Evolutionary conservation across 2,888 invertebrate genomes (phyloP), one percentile per base, ranked within the genome.

Genomic region (Cerastoderma edule): DNA sequence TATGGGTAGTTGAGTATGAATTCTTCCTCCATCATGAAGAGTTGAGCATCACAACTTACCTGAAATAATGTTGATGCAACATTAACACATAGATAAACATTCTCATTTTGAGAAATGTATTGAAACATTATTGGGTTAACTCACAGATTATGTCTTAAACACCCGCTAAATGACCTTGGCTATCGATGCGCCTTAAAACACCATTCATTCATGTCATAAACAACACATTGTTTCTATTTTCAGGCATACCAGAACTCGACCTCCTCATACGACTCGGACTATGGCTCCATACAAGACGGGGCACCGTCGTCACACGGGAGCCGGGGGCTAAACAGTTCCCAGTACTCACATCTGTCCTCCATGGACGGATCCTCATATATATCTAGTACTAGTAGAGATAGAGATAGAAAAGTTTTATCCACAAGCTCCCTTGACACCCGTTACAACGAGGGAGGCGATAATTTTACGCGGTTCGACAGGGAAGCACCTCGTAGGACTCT

Each of bases 221-320:
- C 10, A 39, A 39, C 16, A 6, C 27, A 19, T 48, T 50, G 2
- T 32, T 32, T 48, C 74, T 48, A 48, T 53, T 83, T 87, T 24
- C 87, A 91, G 91, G 89, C 91, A 6, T 90, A 90, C 74, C 86
- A 88, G 73, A 80, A 73, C 24, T 77, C 86, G 1, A 35, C 66
- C 28, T 75, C 75, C 60, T 66, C 80, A 0, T 70, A 67, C 54
- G 79, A 83, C 54, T 73, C 74, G 0, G 78, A 82, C 22, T 78
- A 81, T 39, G 73, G 76, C 8, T 39, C 35, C 10, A 60, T 60
- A 16, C 50, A 67, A 10, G 75, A 76, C 30, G 63, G 60, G 16
- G 54, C 44, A 22, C 30, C 46, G 19, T 48, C 50, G n/a, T 32
- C 48, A 3, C 22, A 30, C 28, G 33, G 48, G 19, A 48, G 50